Base-by-base conservation (phyloP, 2,888 invertebrate genomes). In the Meganola albula region DNA sequence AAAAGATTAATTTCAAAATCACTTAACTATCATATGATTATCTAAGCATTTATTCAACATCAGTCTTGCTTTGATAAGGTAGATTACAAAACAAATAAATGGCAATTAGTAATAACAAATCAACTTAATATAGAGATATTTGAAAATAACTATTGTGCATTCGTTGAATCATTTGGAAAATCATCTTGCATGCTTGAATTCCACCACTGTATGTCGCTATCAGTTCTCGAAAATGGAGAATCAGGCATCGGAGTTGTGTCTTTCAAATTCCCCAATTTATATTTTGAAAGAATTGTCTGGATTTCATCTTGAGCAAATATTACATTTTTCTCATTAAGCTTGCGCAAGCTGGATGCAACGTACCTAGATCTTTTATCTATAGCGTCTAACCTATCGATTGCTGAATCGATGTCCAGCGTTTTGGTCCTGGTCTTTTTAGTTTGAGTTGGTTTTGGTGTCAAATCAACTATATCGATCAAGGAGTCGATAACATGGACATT, bases 251-350 rank as follows among this genome's bases (percentile, higher is more conserved):
- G 24, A 34, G 33, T 28, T n/a, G 13, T 29, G 18, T 31, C 31
- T 34, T 34, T 27, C 13, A 27, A 26, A 27, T 27, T 26, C 12
- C 29, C 20, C 26, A 37, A 13, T 29, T 30, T 37, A 30, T 16
- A 37, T 23, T 37, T 37, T 20, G 32, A 37, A 20, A 37, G 24
- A 10, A 12, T 33, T 27, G 33, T 7, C 24, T 33, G 37, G 24
- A 37, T 37, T 37, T 37, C 37, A 33, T 37, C 33, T 28, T 33
- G 27, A 37, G 37, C 33, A 33, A 27, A 31, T 33, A 36, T 36
- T 13, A 31, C 12, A 30, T 24, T 36, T 31, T 27, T 26, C 21
- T 26, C 26, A 26, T 32, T 32, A 26, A 26, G 26, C 25, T 32
- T 32, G 25, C 25, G 31, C 25, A 31, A 31, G 31, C 31, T 18